Evolutionary conservation across 37 sponge, comb jelly and placozoan species (phyloP).

Genomic region (Theonella swinhoei): DNA sequence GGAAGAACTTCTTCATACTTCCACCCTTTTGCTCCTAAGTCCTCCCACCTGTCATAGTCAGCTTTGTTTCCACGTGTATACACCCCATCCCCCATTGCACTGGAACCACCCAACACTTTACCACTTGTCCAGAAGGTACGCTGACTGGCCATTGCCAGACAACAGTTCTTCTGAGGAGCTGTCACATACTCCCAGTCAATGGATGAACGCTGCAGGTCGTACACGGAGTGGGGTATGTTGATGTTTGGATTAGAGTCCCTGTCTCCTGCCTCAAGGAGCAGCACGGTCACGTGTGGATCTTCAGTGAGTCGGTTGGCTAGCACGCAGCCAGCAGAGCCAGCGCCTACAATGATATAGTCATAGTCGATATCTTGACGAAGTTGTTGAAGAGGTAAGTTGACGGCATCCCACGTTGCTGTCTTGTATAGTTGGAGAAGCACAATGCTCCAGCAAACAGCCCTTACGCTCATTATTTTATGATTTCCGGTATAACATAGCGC

Average conservation of each 20-base stretch:
- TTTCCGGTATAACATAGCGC: no score
- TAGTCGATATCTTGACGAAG: conserved; percentile 7
- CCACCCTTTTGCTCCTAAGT: conserved; percentile 79
- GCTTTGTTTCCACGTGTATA: conserved; percentile 64
- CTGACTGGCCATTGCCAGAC: conserved; percentile 7
- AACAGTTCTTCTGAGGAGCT: conserved; percentile 52
- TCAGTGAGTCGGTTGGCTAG: conserved; percentile 81
- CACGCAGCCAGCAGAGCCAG: conserved; percentile 82
- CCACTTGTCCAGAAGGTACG: conserved; percentile 66
- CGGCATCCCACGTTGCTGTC: background rate
- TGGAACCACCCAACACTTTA: conserved; percentile 75
- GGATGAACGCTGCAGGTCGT: conserved; percentile 10
- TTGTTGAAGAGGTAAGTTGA: background rate
- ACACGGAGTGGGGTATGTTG: conserved; percentile 10
- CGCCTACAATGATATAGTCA: conserved; percentile 83
- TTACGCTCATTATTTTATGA: no score
- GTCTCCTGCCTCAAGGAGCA: conserved; percentile 76
- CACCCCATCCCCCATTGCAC: conserved; percentile 67
- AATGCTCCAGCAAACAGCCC: background rate
- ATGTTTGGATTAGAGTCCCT: conserved; percentile 36
- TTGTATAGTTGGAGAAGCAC: background rate
- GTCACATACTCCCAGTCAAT: conserved; percentile 77
- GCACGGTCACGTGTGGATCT: conserved; percentile 55
- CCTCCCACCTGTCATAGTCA: conserved; percentile 80
- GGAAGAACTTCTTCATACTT: conserved; percentile 71